Base-by-base conservation (phyloP, 53 echinoderm and acorn worm species). In the Patiria pectinifera region DNA sequence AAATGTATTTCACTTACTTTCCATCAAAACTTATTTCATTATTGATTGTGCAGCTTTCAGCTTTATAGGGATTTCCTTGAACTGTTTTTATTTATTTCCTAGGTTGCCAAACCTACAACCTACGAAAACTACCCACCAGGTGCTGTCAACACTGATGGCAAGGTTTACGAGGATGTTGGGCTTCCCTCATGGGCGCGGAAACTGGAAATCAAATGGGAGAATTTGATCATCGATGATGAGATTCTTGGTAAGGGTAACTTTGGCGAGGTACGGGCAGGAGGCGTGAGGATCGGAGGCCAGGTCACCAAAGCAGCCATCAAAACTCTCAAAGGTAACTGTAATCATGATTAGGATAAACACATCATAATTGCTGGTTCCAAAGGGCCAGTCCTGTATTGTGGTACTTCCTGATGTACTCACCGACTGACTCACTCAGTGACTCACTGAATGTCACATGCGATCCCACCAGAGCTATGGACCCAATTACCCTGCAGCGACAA, bases 211-310 rank as follows among this genome's bases (percentile, higher is more conserved):
- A 60, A 83, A 58, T 83, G 83, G 83, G 23, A 83, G 83, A 48
- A 83, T 83, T 48, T 83, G 61, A 60, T 14, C 59, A 23, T 83
- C 11, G 21, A 83, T 6, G 83, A 83, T 23, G 26, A 21, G 6
- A 25, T 83, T 83, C 83, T 83, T 61, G 83, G 83, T 58, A 58
- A 83, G 10, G 83, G 83, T 5, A 83, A 83, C 83, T 83, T 83
- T 83, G 83, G 83, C 61, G 83, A 83, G 53, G 83, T 83, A 18
- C 83, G 83, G n/a, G 61, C 83, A 59, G 83, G 83, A 22, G 18
- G 61, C 23, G 83, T 83, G 22, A 59, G 1, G 59, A 11, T 58
- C 62, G 24, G 11, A 47, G 61, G 61, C 5, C 0, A 13, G 4
- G 61, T 60, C 59, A 25, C 14, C 22, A 60, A 61, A 23, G 83